Evolutionary conservation across 2,113 vertebrate genomes (phyloP), one percentile per base, ranked within the genome.

Genomic region (Poeciliopsis occidentalis): DNA sequence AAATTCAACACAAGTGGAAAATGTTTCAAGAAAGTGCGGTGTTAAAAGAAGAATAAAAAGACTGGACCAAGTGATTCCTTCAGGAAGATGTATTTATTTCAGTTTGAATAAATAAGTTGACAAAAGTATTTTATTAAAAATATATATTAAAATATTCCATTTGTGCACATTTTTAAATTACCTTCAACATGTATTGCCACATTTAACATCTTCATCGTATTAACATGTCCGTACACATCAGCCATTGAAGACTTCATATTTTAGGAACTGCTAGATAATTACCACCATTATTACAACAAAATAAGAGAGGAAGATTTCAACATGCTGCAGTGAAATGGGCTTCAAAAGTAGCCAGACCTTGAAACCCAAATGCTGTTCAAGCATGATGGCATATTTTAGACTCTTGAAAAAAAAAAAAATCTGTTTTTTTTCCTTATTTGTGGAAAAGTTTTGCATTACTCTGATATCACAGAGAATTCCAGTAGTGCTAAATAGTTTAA

Each of bases 311-410:
- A 54, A 54, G 19, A 24, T 54, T 54, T 54, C 7, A 54, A 54
- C 22, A 54, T 54, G 19, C 51, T 24, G 4, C 19, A 54, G 22
- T 8, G 24, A 54, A 54, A 54, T 15, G 29, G 34, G 54, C 26
- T 4, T 34, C 34, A 19, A 65, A 67, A 61, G 39, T 69, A 73
- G 64, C 39, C 32, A 76, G 51, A 78, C 27, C 10, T 39, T 27
- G 2, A 24, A 57, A 61, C 30, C 4, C 15, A 1, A 60, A 57
- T 29, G 57, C 0, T 67, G 13, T n/a, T 6, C 29, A 24, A 12
- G 12, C 13, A 60, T 24, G 2, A 0, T 51, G 37, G 8, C 13
- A 39, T 10, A 39, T 4, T 54, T 31, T 0, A 15, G 2, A 22
- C 24, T 62, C 64, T 64, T 24, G 31, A 24, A 17, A 4, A 22